Base-by-base conservation (phyloP, 2,113 vertebrate species). In the Turdus rufiventris region DNA sequence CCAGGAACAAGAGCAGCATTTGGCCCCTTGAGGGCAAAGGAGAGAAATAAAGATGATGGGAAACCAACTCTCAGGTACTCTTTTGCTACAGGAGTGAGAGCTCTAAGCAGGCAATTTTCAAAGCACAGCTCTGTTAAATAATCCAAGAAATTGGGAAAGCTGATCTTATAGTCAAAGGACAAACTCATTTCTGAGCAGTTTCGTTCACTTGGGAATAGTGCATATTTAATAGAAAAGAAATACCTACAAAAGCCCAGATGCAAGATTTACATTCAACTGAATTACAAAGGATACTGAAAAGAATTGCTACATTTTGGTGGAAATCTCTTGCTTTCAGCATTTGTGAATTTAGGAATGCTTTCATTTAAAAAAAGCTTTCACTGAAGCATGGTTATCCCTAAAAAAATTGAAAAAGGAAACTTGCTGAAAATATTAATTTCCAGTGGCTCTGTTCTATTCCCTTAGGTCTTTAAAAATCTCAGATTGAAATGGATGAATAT, bases 401-500 rank as follows among this genome's bases (percentile, higher is more conserved):
- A 93, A 88, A 85, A 83, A 75, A 87, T 9, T 10, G 76, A 79
- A 89, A 93, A 70, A 54, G 53, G 50, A 94, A 97, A 97, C 48
- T 80, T 93, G 80, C 81, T 92, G 82, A 83, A 91, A 96, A 96
- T 97, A 97, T 95, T 96, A 97, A 98, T 98, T 97, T 98, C 95
- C 95, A 98, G 78, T 93, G 92, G 85, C 92, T 95, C 89, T 83
- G 54, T 94, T 94, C 88, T 95, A 95, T 96, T 97, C 96, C 97
- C 96, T 45, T 5, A 94, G 93, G 97, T 97, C 93, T 98, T 97
- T 96, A 96, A 96, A 97, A 97, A 96, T 95, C 89, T 97, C 94
- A 94, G 95, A 97, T 97, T 97, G 97, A 98, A 98, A 98, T 96
- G 94, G 97, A 98, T 97, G 97, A 97, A 97, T 97, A 97, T 96